phyloP scores from a whole-genome alignment of 2,113 vertebrate genomes.

The Lethenteron reissneri region DNA sequence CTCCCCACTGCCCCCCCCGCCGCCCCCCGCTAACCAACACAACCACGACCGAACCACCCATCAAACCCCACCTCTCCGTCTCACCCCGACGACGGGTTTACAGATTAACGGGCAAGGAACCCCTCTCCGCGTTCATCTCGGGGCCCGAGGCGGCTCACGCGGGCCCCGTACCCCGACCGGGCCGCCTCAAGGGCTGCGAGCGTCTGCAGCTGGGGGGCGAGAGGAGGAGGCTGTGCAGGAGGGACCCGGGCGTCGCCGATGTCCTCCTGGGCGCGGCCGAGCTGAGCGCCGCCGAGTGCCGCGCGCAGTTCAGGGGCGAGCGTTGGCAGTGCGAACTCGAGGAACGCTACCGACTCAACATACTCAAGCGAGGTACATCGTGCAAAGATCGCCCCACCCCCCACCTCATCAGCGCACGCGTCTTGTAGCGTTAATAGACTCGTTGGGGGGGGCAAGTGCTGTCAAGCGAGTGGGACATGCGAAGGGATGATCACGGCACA shows the following conservation, averaged over 20 bases:
- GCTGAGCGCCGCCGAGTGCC: constrained; percentile 67
- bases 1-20: no score
- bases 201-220: constrained; percentile 54
- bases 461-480: no score
- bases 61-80: no score
- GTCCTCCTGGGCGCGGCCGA: constrained; percentile 64
- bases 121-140: constrained; percentile 46
- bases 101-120: constrained; percentile 72
- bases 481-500: no score
- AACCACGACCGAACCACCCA: no score
- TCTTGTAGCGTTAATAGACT: no score
- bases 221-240: constrained; percentile 65
- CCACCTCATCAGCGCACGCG: no score
- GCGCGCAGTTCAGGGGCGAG: constrained; percentile 71
- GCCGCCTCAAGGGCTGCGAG: constrained; percentile 78
- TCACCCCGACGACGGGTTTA: neutral
- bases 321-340: constrained; percentile 97
- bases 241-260: constrained; percentile 75
- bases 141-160: constrained; percentile 17
- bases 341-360: constrained; percentile 49
- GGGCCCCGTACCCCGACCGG: constrained; percentile 28
- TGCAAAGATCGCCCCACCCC: no score
- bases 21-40: no score
- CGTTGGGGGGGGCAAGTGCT: no score
- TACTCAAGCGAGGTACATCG: constrained; percentile 65